Conservation (phyloP, 2,888 invertebrate genomes). For the Amphipoea oculea region DNA sequence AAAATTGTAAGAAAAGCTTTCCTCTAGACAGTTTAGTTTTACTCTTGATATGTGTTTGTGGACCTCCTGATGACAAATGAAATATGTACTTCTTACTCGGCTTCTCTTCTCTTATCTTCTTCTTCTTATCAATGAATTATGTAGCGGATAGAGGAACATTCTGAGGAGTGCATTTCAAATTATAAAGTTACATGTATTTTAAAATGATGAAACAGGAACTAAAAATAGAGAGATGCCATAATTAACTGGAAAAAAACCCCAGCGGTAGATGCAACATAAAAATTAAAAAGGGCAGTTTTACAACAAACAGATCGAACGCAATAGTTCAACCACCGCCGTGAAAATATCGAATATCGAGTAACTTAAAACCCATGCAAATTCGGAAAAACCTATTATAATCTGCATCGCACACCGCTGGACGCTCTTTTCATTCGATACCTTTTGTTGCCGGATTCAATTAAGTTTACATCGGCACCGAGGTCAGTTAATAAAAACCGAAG, state of each 20-base stretch:
- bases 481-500: constrained; percentile 90
- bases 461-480: constrained; percentile 90
- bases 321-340: constrained; percentile 82
- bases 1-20: constrained; percentile 66
- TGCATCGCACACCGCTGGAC: constrained; percentile 89
- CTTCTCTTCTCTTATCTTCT: neutral
- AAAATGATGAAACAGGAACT: neutral
- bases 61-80: neutral
- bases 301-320: constrained; percentile 76
- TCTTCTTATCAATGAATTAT: neutral
- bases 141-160: neutral
- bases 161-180: too few relatives aligned
- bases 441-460: constrained; percentile 90
- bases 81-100: neutral
- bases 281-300: constrained; percentile 57
- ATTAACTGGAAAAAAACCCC: neutral
- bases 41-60: neutral
- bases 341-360: constrained; percentile 86
- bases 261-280: constrained; percentile 19
- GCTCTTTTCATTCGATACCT: constrained; percentile 90
- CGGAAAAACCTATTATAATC: constrained; percentile 89
- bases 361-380: constrained; percentile 88
- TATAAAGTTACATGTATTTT: neutral
- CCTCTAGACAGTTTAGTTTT: constrained; percentile 26
- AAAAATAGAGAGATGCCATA: neutral